phyloP scores from a whole-genome alignment of 2,113 vertebrate genomes.

The Loxodonta africana region DNA sequence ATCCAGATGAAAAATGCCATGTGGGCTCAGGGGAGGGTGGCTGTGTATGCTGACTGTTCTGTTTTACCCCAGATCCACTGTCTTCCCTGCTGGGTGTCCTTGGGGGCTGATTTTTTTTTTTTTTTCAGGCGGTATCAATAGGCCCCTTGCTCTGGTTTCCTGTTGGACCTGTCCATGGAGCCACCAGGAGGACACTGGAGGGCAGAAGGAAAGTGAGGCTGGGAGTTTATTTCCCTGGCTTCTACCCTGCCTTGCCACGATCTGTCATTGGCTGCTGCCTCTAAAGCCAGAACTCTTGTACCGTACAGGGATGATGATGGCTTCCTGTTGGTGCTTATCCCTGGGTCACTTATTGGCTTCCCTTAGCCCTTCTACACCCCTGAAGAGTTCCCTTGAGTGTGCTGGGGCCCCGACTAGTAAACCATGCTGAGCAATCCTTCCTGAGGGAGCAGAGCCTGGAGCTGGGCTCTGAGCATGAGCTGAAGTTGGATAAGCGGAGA shows the following conservation, averaged over 20 bases:
- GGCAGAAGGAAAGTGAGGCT: not conserved
- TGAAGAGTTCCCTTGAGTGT: not conserved
- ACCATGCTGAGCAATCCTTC: not conserved
- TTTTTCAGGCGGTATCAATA: too few relatives aligned
- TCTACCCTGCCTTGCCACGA: not conserved
- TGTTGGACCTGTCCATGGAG: not conserved
- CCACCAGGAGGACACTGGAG: not conserved
- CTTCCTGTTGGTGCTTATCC: not conserved
- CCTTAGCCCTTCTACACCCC: not conserved
- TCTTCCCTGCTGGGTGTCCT: not conserved
- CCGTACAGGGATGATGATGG: not conserved
- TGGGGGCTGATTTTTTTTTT: rapidly evolving
- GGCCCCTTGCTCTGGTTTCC: not conserved
- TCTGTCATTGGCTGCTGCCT: not conserved
- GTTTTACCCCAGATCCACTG: not conserved
- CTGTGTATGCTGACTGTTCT: not conserved
- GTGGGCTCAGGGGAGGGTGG: not conserved
- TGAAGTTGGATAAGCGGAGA: not conserved
- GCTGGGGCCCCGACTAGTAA: not conserved
- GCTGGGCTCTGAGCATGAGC: not conserved
- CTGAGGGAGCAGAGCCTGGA: not conserved
- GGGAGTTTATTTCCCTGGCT: not conserved
- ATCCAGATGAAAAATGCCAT: not conserved
- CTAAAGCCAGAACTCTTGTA: not conserved
- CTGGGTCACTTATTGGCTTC: not conserved